Evolutionary conservation across 2,113 vertebrate genomes (phyloP), one percentile per base, ranked within the genome.

Genomic region (Puffinus mauretanicus): DNA sequence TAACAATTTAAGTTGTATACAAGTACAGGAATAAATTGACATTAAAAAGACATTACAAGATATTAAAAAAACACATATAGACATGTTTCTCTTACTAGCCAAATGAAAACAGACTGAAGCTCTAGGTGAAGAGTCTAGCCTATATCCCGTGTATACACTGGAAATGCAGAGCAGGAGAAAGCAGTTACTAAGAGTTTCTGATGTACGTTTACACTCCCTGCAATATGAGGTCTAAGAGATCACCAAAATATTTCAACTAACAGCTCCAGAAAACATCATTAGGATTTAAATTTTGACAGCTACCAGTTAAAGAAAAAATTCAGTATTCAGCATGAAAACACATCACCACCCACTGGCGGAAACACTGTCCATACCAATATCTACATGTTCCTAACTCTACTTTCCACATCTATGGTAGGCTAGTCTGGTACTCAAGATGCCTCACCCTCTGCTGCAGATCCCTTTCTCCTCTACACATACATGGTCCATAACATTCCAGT

Each of bases 401-500:
- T 42, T 76, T 29, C 52, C 17, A 42, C 51, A 40, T 6, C 11
- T 21, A 3, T 9, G 14, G 26, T 4, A 52, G 51, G 49, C 46
- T 19, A 38, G 13, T 8, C 71, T 52, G 51, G 65, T 32, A 24
- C 38, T 40, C 57, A 46, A 24, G 34, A 34, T 6, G 4, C 7
- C 44, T 51, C 44, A 12, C 19, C 8, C 54, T 26, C 29, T 40
- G 21, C 42, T 38, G 42, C 42, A 82, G 19, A 44, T 7, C 34
- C 32, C 13, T 47, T 82, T 36, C 11, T 82, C 32, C 21, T 71
- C 38, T 40, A 17, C 51, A 10, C 1, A 0, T 13, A 25, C 26
- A 32, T 0, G 0, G 30, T 34, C 49, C 3, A 2, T 10, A 47
- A 54, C 1, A 0, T 46, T 16, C 16, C 15, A 34, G 44, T 9